Evolutionary conservation across 2,113 vertebrate genomes (phyloP).

Genomic region (Myotis yumanensis): DNA sequence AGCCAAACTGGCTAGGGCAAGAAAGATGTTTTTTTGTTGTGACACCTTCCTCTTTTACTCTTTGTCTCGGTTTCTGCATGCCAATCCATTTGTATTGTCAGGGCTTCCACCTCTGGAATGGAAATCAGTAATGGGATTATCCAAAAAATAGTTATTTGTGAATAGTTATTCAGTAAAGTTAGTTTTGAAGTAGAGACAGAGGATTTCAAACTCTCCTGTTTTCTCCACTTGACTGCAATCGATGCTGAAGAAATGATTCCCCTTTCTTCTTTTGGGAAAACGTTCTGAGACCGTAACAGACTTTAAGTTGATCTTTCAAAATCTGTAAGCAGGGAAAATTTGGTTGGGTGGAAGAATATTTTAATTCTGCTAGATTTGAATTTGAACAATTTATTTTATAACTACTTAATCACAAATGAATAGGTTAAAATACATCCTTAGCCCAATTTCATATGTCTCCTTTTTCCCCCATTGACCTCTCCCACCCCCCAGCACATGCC

Average conservation of each 20-base stretch:
- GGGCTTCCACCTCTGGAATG: constrained; percentile 10
- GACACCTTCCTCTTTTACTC: background rate
- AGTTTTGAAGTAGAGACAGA: constrained; percentile 47
- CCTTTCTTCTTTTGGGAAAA: constrained; percentile 15
- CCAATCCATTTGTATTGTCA: background rate
- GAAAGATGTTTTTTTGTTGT: constrained; percentile 31
- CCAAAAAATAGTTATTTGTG: background rate
- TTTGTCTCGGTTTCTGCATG: background rate
- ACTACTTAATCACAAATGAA: background rate
- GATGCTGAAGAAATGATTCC: background rate
- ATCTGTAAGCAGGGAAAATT: background rate
- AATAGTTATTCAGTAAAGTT: constrained; percentile 8
- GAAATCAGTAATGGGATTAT: constrained; percentile 34
- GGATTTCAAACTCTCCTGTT: background rate
- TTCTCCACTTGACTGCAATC: background rate
- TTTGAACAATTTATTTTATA: constrained; percentile 28
- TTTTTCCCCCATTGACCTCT: too few relatives aligned
- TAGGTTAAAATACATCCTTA: constrained; percentile 1
- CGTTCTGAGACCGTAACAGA: constrained; percentile 21
- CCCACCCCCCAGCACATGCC: too few relatives aligned
- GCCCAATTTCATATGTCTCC: background rate
- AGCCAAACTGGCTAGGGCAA: too few relatives aligned
- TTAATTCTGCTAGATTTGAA: background rate
- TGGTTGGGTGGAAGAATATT: background rate
- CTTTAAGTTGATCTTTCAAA: constrained; percentile 19